Evolutionary conservation across 2,797 vertebrate genomes (phyloP).

Genomic region (Darevskia nairensis): DNA sequence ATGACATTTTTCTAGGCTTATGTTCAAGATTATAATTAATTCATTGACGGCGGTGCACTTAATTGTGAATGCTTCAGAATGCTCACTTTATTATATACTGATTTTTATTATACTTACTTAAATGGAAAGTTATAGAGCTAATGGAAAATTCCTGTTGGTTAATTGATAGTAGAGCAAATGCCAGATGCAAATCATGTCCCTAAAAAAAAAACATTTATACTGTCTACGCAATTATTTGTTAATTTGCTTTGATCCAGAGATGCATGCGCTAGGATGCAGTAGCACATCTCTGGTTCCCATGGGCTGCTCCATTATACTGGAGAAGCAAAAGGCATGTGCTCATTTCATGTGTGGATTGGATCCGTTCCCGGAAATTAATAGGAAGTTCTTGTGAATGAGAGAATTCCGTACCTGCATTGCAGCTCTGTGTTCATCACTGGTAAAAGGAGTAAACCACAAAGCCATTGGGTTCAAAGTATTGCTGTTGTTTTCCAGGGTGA

Average conservation of each 20-base stretch:
- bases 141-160: slow-evolving; percentile 50
- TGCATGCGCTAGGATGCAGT: neutral
- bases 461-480: neutral
- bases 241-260: neutral
- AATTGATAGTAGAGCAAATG: slow-evolving; percentile 42
- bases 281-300: neutral
- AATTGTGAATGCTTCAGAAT: slow-evolving; percentile 51
- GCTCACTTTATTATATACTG: slow-evolving; percentile 24
- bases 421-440: neutral
- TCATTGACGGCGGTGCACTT: slow-evolving; percentile 36
- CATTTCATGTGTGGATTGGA: neutral
- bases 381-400: neutral
- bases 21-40: slow-evolving; percentile 56
- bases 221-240: neutral
- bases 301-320: neutral
- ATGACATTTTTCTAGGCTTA: slow-evolving; percentile 52
- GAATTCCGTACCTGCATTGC: neutral
- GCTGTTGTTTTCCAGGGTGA: neutral
- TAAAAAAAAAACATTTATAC: neutral
- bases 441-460: neutral
- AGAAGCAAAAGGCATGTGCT: neutral
- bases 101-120: slow-evolving; percentile 20
- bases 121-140: slow-evolving; percentile 40
- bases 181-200: slow-evolving; percentile 17
- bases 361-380: neutral